Percentiles rank a stretch among this genome's conserved stretches.
Conservation (phyloP, 1,140 invertebrate genomes). For the Drosophila kurseongensis region DNA sequence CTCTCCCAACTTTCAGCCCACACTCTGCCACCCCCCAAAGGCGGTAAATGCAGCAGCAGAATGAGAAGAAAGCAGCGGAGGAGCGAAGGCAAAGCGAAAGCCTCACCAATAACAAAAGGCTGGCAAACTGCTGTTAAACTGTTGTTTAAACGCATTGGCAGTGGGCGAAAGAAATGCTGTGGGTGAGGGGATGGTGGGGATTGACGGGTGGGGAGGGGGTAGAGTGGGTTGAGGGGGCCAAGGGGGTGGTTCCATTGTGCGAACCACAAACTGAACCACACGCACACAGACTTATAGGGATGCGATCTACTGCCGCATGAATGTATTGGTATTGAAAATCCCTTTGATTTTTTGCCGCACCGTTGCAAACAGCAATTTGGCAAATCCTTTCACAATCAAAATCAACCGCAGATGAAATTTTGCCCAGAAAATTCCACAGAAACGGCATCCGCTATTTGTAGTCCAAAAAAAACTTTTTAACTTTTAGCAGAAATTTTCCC, state of each 20-base stretch:
- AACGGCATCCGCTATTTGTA: slow-evolving; percentile 48
- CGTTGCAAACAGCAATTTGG: slow-evolving; percentile 82
- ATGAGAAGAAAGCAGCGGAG: slow-evolving; percentile 30
- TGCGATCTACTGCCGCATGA: slow-evolving; percentile 42
- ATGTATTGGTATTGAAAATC: slow-evolving; percentile 80
- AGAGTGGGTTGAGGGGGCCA: not conserved
- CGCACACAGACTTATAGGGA: slow-evolving; percentile 32
- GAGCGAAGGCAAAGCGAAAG: slow-evolving; percentile 63
- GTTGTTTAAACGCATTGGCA: slow-evolving; percentile 79
- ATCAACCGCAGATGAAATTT: slow-evolving; percentile 84
- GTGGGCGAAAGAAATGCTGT: slow-evolving; percentile 10
- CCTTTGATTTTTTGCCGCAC: slow-evolving; percentile 82
- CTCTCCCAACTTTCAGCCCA: not conserved
- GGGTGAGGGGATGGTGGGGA: not conserved
- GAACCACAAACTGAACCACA: slow-evolving; percentile 68
- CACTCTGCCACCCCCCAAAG: slow-evolving; percentile 45
- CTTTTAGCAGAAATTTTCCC: slow-evolving; percentile 29
- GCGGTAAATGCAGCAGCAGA: slow-evolving; percentile 33
- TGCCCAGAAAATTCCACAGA: slow-evolving; percentile 64
- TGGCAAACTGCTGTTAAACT: slow-evolving; percentile 80
- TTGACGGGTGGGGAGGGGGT: slow-evolving; percentile 1
- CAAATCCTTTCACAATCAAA: slow-evolving; percentile 84
- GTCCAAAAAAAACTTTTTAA: slow-evolving; percentile 36
- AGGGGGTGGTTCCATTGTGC: slow-evolving; percentile 52
- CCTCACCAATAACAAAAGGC: slow-evolving; percentile 80